Base-by-base conservation (phyloP, 1,140 invertebrate species). In the Scaptodrosophila lebanonensis region DNA sequence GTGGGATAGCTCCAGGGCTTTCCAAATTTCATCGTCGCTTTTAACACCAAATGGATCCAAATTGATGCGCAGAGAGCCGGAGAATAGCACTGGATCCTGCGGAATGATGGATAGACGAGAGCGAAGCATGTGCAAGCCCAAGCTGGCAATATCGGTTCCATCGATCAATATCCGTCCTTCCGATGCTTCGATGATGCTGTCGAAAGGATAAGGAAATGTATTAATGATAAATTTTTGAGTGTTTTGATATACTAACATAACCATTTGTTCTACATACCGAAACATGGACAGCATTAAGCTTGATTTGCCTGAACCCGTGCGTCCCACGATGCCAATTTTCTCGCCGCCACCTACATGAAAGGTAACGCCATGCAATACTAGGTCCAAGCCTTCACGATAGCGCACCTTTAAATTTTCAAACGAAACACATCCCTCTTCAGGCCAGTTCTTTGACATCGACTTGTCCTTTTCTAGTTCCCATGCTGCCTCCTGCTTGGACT, bases 151-250 rank as follows among this genome's bases (percentile, higher is more conserved):
- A 84, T 98, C 93, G 7, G 96, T 84, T 29, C 92, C 94, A 88
- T 99, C 98, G 52, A 99, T 97, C n/a, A 92, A 76, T 56, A 99
- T 99, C 36, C 89, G 88, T 6, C 97, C 97, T 48, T 90, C 89
- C 32, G 93, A 91, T 7, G 93, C 89, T 86, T 98, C 96, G 65
- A 98, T 94, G 66, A 98, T 96, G 86, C 96, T 93, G 17, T n/a
- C n/a, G n/a, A 1, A 40, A 30, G 2, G 12, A 36, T 51, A 30
- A 32, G 3, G 6, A 29, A 1, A 29, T 1, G 3, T n/a, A 16
- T 7, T 13, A 42, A 32, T 0, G 0, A 9, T 8, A 8, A 22
- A 6, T 9, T 3, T 1, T 33, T 11, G 8, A 8, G 2, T 15
- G n/a, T 20, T 8, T 12, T 30, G 6, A 3, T 16, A 1, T 11